Base-by-base conservation (phyloP, 2,888 invertebrate species). In the Drosophila mimetica region DNA sequence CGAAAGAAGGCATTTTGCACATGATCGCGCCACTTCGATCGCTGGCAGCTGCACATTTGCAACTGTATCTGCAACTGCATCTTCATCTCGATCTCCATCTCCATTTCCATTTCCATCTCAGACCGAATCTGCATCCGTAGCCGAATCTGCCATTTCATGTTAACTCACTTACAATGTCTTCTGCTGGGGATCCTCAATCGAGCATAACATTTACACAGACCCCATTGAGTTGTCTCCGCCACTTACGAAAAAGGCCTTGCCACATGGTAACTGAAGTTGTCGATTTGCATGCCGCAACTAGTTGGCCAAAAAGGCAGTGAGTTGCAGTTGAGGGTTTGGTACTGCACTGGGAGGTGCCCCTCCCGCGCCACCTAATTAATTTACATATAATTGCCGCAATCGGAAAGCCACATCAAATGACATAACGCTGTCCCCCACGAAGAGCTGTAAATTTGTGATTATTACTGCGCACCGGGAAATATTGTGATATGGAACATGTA, bases 171-270 rank as follows among this genome's bases (percentile, higher is more conserved):
- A 18, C 39, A 18, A 39, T 18, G 39, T 13, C 39, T 39, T 32
- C 22, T 25, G 47, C 32, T 59, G 78, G 75, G 76, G 77, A 79
- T 86, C 76, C 79, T 79, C 89, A 79, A 80, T 88, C 77, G 81
- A 87, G 83, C 81, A 74, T 75, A 86, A 77, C 86, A 80, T 81
- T 78, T 79, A 60, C 79, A 80, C 79, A 80, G 79, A 81, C 82
- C 79, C 76, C 76, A 79, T 76, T 77, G 66, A 83, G 73, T 71
- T 78, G 77, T 65, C 69, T 75, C 50, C 64, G 74, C 74, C 74
- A 79, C 76, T 78, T 74, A 36, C 65, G 28, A 39, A 59, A 51
- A 48, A 51, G 51, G 41, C 53, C 53, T 46, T 52, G 60, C 65
- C 48, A 48, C 67, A 57, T 42, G 41, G 50, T 58, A 30, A 22